A percentile compares a stretch with the other conserved stretches of the same genome.
These are phyloP conservation scores for Mesitornis unicolor DNA, from an alignment of 2,113 vertebrate species.

Conservation along the genomic window DNA sequence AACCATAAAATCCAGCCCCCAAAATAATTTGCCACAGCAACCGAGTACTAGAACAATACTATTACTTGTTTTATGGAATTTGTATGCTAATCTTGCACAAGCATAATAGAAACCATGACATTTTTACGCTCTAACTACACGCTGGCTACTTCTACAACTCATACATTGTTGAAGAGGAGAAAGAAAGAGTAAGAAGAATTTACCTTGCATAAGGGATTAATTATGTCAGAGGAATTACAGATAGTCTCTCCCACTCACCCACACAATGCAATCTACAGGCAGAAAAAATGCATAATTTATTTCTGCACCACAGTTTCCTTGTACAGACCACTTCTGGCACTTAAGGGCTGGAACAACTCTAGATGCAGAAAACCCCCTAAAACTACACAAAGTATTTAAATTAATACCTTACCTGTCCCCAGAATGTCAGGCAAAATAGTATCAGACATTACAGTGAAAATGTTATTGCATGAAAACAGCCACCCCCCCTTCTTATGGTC, in stretches of 20 bases:
- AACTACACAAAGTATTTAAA: neutral
- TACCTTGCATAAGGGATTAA: neutral
- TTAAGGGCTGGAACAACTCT: neutral
- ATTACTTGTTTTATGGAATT: constrained; percentile 1
- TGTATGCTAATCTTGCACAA: constrained; percentile 10
- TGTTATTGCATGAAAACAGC: neutral
- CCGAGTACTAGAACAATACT: neutral
- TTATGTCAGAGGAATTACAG: neutral
- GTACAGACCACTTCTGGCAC: neutral
- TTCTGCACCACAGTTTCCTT: neutral
- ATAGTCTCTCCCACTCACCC: neutral
- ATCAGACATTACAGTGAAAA: neutral
- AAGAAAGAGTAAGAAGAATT: neutral
- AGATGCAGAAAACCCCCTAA: neutral
- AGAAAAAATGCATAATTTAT: neutral
- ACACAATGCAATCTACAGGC: neutral
- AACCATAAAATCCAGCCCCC: neutral
- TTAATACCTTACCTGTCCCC: neutral
- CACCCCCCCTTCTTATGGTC: neutral
- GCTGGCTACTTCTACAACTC: neutral
- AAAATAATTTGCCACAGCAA: neutral
- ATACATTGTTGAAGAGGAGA: neutral
- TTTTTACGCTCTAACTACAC: neutral
- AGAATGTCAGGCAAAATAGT: neutral
- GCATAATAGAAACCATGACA: neutral